phyloP scores from a whole-genome alignment of 2,797 vertebrate genomes.

The Zalophus californianus region DNA sequence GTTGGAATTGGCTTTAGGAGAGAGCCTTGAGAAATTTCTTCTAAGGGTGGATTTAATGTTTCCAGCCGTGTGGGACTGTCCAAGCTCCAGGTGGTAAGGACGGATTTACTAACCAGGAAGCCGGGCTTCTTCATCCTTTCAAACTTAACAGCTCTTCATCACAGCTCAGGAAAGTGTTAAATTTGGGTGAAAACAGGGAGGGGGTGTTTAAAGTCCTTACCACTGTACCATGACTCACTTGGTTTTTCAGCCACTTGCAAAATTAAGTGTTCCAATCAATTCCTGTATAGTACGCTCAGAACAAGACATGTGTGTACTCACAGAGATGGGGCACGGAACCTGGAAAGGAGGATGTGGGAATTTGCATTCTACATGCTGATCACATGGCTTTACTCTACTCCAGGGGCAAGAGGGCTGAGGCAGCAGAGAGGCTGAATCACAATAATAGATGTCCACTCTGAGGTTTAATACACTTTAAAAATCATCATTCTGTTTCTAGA shows the following conservation, averaged over 20 bases:
- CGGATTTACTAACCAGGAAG: conserved; percentile 55
- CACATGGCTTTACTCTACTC: not conserved
- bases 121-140: conserved; percentile 10
- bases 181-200: not conserved
- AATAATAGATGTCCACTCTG: not conserved
- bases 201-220: not conserved
- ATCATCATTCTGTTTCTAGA: not conserved
- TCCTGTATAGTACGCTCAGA: not conserved
- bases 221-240: not conserved
- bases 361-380: not conserved
- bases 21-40: conserved; percentile 72
- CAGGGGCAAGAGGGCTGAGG: not conserved
- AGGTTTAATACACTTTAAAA: not conserved
- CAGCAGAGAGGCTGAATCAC: not conserved
- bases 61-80: conserved; percentile 66
- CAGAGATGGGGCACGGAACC: not conserved
- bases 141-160: conserved; percentile 60
- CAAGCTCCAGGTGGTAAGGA: conserved; percentile 54
- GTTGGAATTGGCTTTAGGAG: not conserved
- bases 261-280: not conserved
- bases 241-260: not conserved
- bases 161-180: conserved; percentile 1
- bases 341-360: not conserved
- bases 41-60: conserved; percentile 72
- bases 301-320: not conserved